Base-by-base conservation (phyloP, 2,797 vertebrate species). In the Ctenopoma multispine region DNA sequence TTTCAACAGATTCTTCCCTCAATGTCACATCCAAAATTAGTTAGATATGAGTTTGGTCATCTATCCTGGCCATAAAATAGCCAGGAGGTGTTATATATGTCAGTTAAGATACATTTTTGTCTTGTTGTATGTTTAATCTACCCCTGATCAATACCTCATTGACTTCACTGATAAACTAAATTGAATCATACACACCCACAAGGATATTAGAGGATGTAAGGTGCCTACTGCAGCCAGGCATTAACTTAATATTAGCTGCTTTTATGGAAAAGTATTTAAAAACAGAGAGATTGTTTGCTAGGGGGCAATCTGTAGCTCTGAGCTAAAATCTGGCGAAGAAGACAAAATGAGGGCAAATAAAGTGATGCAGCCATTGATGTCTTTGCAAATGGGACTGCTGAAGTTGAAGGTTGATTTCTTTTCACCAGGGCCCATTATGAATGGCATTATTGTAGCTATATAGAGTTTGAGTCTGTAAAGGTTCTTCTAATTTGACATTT, bases 111-210 rank as follows among this genome's bases (percentile, higher is more conserved):
- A 60, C 23, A 54, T 69, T 75, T 78, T 65, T 59, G 21, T 68
- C 79, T 77, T 36, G 63, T 60, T 49, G 40, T 47, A 27, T 23
- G 12, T 66, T 69, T 72, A 72, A 72, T 63, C 51, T 43, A 48
- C 20, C 13, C 5, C 13, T n/a, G 34, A 66, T 70, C 31, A 10
- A 38, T 29, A 44, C 7, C 11, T 29, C 44, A 63, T 29, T 50
- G 57, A 53, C 20, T 69, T 43, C 43, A 53, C 18, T 27, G 48
- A 38, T 34, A 34, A 34, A 13, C 2, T 49, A 4, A 61, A 11
- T 1, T 6, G 38, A 73, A 61, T 47, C 1, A 29, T 44, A 29
- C 47, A 24, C 34, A 62, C 10, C 24, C 40, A 41, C 11, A 1
- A 7, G 44, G 48, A 38, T 50, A 7, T 21, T 27, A 4, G 5